Evolutionary conservation across 1,140 invertebrate species (phyloP), one percentile per base, ranked within the genome.

Genomic region (Luehdorfia chinensis): DNA sequence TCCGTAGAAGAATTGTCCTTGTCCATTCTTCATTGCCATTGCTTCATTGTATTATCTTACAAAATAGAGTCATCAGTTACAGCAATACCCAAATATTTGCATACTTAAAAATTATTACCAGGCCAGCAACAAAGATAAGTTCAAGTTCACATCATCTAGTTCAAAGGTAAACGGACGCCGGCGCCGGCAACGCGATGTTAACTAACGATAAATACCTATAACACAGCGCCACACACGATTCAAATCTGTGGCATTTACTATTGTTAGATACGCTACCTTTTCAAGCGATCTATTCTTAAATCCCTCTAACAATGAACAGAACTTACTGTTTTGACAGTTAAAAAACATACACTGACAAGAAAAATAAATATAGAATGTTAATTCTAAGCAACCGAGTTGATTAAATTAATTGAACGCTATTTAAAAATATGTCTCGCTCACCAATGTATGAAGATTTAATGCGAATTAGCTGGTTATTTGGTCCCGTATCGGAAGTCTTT

Each of bases 61-160:
- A n/a, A n/a, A n/a, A n/a, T n/a, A n/a, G n/a, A n/a, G n/a, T n/a
- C n/a, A n/a, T n/a, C n/a, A n/a, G n/a, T n/a, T n/a, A n/a, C n/a
- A n/a, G n/a, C n/a, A n/a, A n/a, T n/a, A n/a, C n/a, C n/a, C n/a
- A n/a, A n/a, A n/a, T n/a, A n/a, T n/a, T n/a, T n/a, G n/a, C n/a
- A n/a, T n/a, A n/a, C n/a, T n/a, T n/a, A n/a, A n/a, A n/a, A n/a
- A n/a, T n/a, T 4, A 19, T 33, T 43, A 13, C 9, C 11, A 9
- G 16, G 15, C 14, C 41, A 36, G 45, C 37, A 45, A 37, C 28
- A 30, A 55, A 39, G 32, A 31, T 44, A 51, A 44, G 54, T 57
- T 65, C 61, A 65, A 57, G 61, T 52, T 57, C 49, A 52, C 13
- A 25, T 33, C 15, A 50, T 55, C 30, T 55, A 51, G 56, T 56